phyloP scores from a whole-genome alignment of 2,113 vertebrate species.

The Solea senegalensis region DNA sequence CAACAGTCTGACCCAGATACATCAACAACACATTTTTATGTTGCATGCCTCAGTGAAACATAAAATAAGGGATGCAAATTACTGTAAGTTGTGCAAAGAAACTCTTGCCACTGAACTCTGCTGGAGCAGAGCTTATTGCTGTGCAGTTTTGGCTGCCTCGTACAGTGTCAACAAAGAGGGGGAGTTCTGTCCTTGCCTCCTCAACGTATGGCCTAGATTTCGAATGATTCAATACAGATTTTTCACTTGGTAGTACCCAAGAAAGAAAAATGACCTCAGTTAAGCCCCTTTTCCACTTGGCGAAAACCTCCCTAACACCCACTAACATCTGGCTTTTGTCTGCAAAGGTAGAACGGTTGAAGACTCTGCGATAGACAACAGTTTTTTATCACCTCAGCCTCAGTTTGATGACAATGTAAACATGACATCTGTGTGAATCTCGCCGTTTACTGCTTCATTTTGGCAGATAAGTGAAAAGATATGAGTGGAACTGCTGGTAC shows the following conservation, averaged over 20 bases:
- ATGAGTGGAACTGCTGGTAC: no score
- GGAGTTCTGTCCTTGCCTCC: conserved; percentile 1
- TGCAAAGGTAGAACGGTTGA: neutral
- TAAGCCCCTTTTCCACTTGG: neutral
- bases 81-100: conserved; percentile 6
- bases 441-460: neutral
- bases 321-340: neutral
- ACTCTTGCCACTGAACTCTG: neutral
- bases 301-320: neutral
- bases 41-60: conserved; percentile 12
- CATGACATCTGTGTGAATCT: no score
- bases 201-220: neutral
- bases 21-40: conserved; percentile 22
- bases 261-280: neutral
- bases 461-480: neutral
- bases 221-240: neutral
- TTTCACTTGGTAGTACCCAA: neutral
- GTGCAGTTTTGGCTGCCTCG: neutral
- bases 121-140: neutral
- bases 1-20: conserved; percentile 29
- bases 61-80: conserved; percentile 14
- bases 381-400: no score
- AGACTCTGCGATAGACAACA: no score
- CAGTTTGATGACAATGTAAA: no score
- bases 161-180: neutral